Conservation (phyloP, 2,888 invertebrate genomes). For the Pteria penguin region DNA sequence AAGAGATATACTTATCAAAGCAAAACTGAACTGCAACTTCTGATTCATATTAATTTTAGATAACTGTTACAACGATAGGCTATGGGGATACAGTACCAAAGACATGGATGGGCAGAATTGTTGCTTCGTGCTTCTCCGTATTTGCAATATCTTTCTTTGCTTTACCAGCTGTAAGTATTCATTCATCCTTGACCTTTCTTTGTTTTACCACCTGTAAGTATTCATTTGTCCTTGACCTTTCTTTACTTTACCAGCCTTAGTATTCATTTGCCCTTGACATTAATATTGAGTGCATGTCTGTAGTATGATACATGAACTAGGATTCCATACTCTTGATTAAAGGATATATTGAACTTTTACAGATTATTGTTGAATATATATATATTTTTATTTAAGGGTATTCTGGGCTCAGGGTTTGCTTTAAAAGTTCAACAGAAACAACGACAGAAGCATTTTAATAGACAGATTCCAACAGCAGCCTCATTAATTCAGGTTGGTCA, state of each 20-base stretch:
- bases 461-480: constrained; percentile 90
- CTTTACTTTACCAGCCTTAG: neutral
- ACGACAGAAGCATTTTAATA: constrained; percentile 91
- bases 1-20: too few relatives aligned
- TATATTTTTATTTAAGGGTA: constrained; percentile 89
- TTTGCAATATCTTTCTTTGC: constrained; percentile 93
- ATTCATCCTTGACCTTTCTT: neutral
- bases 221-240: too few relatives aligned
- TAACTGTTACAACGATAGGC: constrained; percentile 92
- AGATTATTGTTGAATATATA: too few relatives aligned
- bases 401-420: constrained; percentile 91
- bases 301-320: too few relatives aligned
- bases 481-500: constrained; percentile 85
- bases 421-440: constrained; percentile 93
- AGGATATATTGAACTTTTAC: too few relatives aligned
- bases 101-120: constrained; percentile 93
- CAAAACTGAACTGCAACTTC: too few relatives aligned
- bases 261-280: too few relatives aligned
- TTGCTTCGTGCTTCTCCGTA: constrained; percentile 92
- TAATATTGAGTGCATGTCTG: too few relatives aligned
- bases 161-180: constrained; percentile 88
- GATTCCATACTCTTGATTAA: too few relatives aligned
- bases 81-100: constrained; percentile 91
- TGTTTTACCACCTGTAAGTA: too few relatives aligned
- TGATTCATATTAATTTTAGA: constrained; percentile 82